These are phyloP conservation scores for Ephestia elutella DNA, from an alignment of 1,140 invertebrate genomes.

Conservation along the genomic window DNA sequence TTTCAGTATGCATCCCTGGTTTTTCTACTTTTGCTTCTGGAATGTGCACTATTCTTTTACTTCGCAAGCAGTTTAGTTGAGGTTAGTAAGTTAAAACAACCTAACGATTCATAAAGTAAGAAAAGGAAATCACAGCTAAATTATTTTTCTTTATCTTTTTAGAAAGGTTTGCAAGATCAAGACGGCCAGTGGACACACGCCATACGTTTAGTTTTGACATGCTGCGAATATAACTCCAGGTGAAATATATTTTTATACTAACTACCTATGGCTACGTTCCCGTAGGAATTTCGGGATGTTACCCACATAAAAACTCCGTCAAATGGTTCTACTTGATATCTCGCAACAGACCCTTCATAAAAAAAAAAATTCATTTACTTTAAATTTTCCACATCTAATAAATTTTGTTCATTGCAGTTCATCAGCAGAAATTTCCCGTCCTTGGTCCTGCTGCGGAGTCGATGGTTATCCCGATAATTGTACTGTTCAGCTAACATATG, in stretches of 20 bases:
- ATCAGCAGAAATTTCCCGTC: conserved; percentile 14
- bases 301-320: too few relatives aligned
- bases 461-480: conserved; percentile 36
- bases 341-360: too few relatives aligned
- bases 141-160: conserved; percentile 4
- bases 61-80: conserved; percentile 42
- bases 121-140: neutral
- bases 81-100: conserved; percentile 28
- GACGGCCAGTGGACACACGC: conserved; percentile 42
- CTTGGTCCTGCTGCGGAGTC: conserved; percentile 52
- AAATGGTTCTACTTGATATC: too few relatives aligned
- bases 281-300: too few relatives aligned
- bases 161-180: conserved; percentile 50
- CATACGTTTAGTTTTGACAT: conserved; percentile 36
- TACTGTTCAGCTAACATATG: conserved; percentile 23
- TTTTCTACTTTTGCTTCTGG: conserved; percentile 44
- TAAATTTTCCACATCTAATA: too few relatives aligned
- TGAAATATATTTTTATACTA: neutral
- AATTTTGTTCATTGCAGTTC: conserved; percentile 15
- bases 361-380: too few relatives aligned
- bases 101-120: neutral
- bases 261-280: neutral
- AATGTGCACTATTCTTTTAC: conserved; percentile 51
- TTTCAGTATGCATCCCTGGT: conserved; percentile 51
- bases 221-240: conserved; percentile 35